A percentile compares a stretch with the other conserved stretches of the same genome.
These are phyloP conservation scores for Otus sunia DNA, from an alignment of 2,113 vertebrate genomes.

Conservation along the genomic window DNA sequence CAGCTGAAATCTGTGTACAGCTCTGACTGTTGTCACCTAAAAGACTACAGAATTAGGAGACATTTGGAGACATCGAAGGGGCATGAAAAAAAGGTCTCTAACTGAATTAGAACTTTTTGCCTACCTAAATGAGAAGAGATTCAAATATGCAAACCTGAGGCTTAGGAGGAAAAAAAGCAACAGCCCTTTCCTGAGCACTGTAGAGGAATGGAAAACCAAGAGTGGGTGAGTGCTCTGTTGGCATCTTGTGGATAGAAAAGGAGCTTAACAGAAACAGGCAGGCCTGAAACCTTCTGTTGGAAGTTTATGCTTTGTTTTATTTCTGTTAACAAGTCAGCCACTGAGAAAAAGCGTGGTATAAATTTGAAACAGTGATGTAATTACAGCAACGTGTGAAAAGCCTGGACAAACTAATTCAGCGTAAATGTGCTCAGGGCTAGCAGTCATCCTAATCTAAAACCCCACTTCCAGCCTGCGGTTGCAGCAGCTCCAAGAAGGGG, in stretches of 20 bases:
- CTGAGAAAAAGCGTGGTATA: not conserved
- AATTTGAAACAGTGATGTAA: conserved; percentile 1
- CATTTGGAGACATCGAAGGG: not conserved
- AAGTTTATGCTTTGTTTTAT: not conserved
- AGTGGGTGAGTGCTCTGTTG: not conserved
- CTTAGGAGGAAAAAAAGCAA: not conserved
- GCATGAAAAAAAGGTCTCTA: not conserved
- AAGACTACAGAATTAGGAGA: not conserved
- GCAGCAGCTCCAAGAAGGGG: not conserved
- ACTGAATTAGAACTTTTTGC: not conserved
- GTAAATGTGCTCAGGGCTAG: not conserved
- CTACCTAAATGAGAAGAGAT: not conserved
- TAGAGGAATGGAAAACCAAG: not conserved
- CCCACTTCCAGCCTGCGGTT: not conserved
- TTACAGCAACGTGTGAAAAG: conserved; percentile 7
- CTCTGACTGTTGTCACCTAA: not conserved
- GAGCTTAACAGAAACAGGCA: not conserved
- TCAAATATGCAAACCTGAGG: not conserved
- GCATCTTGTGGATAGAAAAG: not conserved
- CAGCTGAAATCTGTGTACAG: not conserved
- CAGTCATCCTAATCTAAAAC: not conserved
- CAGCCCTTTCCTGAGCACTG: not conserved
- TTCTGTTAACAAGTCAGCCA: not conserved
- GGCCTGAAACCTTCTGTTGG: not conserved
- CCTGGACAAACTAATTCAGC: not conserved